Evolutionary conservation across 2,113 vertebrate species (phyloP).

Genomic region (Odontophorus gujanensis): DNA sequence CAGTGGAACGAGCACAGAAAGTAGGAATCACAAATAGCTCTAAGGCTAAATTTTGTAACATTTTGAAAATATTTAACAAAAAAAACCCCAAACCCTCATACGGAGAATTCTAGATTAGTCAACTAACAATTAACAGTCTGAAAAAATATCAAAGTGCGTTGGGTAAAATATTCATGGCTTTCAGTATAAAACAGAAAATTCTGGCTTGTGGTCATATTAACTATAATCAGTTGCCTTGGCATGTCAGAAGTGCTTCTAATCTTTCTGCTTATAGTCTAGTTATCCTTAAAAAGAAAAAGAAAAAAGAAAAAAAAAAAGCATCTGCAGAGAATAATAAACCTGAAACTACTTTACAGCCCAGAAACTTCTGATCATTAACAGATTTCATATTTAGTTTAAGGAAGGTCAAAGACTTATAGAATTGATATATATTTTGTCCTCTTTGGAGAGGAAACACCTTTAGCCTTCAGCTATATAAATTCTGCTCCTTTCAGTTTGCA

Average conservation of each 20-base stretch:
- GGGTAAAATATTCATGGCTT: not conserved
- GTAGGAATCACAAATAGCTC: not conserved
- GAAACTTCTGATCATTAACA: not conserved
- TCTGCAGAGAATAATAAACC: not conserved
- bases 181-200: conserved; percentile 19
- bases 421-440: not conserved
- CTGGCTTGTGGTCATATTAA: not conserved
- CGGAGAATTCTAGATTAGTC: not conserved
- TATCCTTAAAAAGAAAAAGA: not conserved
- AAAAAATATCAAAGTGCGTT: not conserved
- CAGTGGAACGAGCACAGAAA: not conserved
- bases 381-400: not conserved
- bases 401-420: not conserved
- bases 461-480: not conserved
- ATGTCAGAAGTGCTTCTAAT: not conserved
- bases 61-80: not conserved
- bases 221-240: not conserved
- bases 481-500: not conserved
- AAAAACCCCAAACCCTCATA: not conserved
- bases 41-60: not conserved
- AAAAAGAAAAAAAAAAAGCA: not conserved
- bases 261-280: not conserved
- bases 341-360: not conserved
- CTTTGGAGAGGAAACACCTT: not conserved
- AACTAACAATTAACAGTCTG: not conserved